Base-by-base conservation (phyloP, 2,888 invertebrate species). In the Rotaria socialis region DNA sequence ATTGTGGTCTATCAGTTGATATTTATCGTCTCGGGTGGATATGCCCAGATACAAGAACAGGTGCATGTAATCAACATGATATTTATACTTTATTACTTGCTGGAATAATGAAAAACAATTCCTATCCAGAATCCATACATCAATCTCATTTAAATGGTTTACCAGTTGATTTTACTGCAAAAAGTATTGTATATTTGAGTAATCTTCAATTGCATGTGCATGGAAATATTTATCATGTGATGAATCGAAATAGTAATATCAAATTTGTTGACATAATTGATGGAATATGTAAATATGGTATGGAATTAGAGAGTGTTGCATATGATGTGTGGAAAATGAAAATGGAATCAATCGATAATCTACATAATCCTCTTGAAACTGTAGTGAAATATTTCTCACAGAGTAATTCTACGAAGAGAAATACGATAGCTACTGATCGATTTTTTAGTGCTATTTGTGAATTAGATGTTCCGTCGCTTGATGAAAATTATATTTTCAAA, bases 1-100 rank as follows among this genome's bases (percentile, higher is more conserved):
- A 89, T 50, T 88, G 90, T 85, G 92, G 92, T 27, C 89, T 92
- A 43, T 91, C 92, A 47, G 89, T 90, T 35, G 89, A 90, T 56
- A 90, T 92, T 84, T 92, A 92, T 88, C 89, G 92, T 87, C 89
- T 91, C 87, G 92, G 92, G 35, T 27, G 35, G 19, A 67, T 67
- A 5, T 35, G 67, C 35, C 35, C 67, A 19, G 35, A 67, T 67
- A 67, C 35, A 35, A 19, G 19, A 35, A 67, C 14, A 19, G 67
- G 67, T 67, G 35, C 35, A 3, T 67, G 67, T 19, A 67, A 67
- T 67, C 35, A 19, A 19, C 27, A 67, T 67, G 67, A 67, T 67
- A 0, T 67, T 4, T 67, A 67, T 35, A 67, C 67, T 16, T 19
- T 67, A 35, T 41, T 67, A 27, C 5, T 67, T 67, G 14, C 3